Evolutionary conservation across 1,140 invertebrate genomes (phyloP), one percentile per base, ranked within the genome.

Genomic region (Zophobas atratus): DNA sequence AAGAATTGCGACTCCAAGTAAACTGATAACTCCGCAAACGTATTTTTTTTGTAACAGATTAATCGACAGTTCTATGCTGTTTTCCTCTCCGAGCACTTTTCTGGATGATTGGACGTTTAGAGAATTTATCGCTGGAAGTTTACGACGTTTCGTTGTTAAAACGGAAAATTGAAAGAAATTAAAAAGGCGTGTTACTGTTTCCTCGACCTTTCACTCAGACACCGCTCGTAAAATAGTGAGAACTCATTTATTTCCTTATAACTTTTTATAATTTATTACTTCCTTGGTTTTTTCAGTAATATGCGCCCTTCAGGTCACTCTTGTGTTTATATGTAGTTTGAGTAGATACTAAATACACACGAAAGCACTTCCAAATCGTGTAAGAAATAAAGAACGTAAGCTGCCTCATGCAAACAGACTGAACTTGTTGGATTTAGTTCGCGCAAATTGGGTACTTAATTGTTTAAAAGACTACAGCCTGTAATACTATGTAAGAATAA

Each of bases 161-260:
- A 67, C 60, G 39, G 60, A 67, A 67, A 67, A 67, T 67, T 67
- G 60, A 67, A 67, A 39, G 39, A 67, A 67, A 67, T 67, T 67
- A 67, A 67, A 67, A 67, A 32, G 60, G 60, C 60, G 36, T 36
- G 38, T 67, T 67, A 67, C 60, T 43, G 43, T 67, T 67, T 39
- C 60, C 20, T 67, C 60, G 60, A 67, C 60, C 60, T 67, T 67
- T 67, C 60, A 67, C 60, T 60, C 32, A 39, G 43, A 67, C 60
- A 39, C 60, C 39, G 60, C 38, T 67, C 60, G 60, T 67, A 67
- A 67, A 67, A 38, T 39, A 67, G 60, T 43, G 60, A 67, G 60
- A 67, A 32, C 60, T 67, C 43, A 67, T 67, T 67, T 67, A 67
- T 39, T 67, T 67, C 43, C 60, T 39, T 67, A 39, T 67, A 43